Evolutionary conservation across 2,113 vertebrate genomes (phyloP), one percentile per base, ranked within the genome.

Genomic region (Felis catus): DNA sequence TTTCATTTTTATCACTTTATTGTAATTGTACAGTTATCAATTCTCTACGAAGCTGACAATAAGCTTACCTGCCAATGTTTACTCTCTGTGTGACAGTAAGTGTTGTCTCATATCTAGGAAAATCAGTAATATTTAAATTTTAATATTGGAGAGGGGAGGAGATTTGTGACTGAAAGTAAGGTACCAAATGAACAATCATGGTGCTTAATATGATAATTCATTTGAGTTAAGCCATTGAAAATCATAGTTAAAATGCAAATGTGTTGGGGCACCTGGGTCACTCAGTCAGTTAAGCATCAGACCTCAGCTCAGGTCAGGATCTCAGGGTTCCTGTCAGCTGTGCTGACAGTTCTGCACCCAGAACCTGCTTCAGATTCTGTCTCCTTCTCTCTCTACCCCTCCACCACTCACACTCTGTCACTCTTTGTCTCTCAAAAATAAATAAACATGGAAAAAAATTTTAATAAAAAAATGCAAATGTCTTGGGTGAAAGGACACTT

Each of bases 1-100:
- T 89, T 93, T 81, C n/a, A 94, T 23, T 71, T 89, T 85, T 89
- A 82, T 10, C 89, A 48, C 73, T 39, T 84, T 83, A 83, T 39
- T 63, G 7, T 89, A 25, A 2, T n/a, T 61, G 58, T 61, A 61
- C 19, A 61, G 18, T 83, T 79, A 82, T 83, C 39, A 89, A 83
- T 96, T 94, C 9, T 10, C 25, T n/a, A 45, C n/a, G 5, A 96
- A 95, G 3, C 45, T 95, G 55, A 25, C 82, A 79, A 39, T 63
- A 89, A 88, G 18, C 15, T 91, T 80, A 51, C 7, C 27, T 80
- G 68, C 83, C 68, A 86, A 12, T 93, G 29, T 51, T 74, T 89
- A 53, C 9, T 81, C 36, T 90, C 25, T 53, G 18, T 76, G 4
- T 85, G 18, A 74, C 4, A 51, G 2, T 36, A 80, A 94, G 8